These are phyloP conservation scores for Sicus ferrugineus DNA, from an alignment of 2,888 invertebrate species.

Conservation along the genomic window DNA sequence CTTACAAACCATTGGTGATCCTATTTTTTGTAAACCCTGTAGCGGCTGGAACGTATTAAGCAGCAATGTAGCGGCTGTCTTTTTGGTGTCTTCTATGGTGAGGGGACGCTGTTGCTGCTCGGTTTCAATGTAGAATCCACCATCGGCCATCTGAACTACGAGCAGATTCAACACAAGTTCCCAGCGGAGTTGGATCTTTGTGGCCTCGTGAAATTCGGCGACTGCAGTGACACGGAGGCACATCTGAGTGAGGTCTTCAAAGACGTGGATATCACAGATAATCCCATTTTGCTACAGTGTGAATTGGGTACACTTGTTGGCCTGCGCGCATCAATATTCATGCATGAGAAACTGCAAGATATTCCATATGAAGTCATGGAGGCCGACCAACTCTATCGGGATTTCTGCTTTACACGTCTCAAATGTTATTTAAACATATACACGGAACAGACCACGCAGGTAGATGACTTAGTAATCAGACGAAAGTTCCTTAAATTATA, in stretches of 20 bases:
- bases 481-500: background rate
- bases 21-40: constrained; percentile 29
- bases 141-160: constrained; percentile 66
- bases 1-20: background rate
- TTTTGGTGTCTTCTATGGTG: constrained; percentile 79
- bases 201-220: constrained; percentile 75
- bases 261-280: constrained; percentile 82
- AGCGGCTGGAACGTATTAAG: constrained; percentile 75
- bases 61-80: constrained; percentile 74
- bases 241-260: constrained; percentile 71
- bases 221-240: constrained; percentile 69
- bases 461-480: constrained; percentile 7
- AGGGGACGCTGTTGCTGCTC: constrained; percentile 74
- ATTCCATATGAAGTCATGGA: constrained; percentile 72
- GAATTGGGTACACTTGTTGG: constrained; percentile 68
- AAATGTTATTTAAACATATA: constrained; percentile 72
- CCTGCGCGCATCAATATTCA: constrained; percentile 73
- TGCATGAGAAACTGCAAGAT: constrained; percentile 76
- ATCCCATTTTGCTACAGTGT: constrained; percentile 74
- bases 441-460: constrained; percentile 68
- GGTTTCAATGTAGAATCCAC: constrained; percentile 73
- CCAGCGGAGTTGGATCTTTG: constrained; percentile 82
- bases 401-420: constrained; percentile 76
- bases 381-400: constrained; percentile 71
- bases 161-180: constrained; percentile 70